A percentile compares a stretch with the other conserved stretches of the same genome.
Conservation (phyloP, 2,113 vertebrate genomes). For the Edolisoma coerulescens region DNA sequence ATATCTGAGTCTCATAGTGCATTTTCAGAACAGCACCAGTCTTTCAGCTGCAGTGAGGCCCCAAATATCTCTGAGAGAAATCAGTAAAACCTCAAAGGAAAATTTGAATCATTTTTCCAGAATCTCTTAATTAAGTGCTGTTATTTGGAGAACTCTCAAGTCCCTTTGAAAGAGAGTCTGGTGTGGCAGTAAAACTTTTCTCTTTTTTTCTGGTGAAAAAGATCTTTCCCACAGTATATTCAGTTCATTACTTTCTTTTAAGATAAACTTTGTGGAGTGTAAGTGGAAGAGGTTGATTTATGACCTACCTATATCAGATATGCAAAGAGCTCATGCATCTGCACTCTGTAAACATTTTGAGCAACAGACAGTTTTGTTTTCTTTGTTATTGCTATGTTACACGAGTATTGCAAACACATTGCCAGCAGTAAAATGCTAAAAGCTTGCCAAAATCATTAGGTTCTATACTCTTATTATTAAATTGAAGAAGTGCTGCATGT, state of each 20-base stretch:
- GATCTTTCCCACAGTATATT: neutral
- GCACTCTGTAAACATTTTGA: neutral
- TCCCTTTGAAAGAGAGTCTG: neutral
- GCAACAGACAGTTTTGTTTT: neutral
- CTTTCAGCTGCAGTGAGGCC: neutral
- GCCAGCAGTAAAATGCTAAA: constrained; percentile 31
- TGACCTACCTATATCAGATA: neutral
- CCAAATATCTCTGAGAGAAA: neutral
- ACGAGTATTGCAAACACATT: neutral
- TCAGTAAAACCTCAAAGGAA: neutral
- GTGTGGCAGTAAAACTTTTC: neutral
- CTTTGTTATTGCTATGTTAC: neutral
- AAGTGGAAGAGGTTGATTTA: neutral
- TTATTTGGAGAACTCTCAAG: neutral
- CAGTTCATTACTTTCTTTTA: neutral
- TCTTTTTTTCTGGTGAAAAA: neutral
- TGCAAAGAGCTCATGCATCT: neutral
- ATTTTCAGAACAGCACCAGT: neutral
- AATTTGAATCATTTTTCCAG: neutral
- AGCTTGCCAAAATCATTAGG: constrained; percentile 23
- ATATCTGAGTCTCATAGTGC: neutral
- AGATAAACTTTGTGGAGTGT: neutral
- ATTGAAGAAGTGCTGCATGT: constrained; percentile 10
- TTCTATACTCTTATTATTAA: constrained; percentile 30
- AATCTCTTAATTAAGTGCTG: neutral